A percentile compares a stretch with the other conserved stretches of the same genome.
Conservation (phyloP, 2,888 invertebrate genomes). For the Cinara cedri region DNA sequence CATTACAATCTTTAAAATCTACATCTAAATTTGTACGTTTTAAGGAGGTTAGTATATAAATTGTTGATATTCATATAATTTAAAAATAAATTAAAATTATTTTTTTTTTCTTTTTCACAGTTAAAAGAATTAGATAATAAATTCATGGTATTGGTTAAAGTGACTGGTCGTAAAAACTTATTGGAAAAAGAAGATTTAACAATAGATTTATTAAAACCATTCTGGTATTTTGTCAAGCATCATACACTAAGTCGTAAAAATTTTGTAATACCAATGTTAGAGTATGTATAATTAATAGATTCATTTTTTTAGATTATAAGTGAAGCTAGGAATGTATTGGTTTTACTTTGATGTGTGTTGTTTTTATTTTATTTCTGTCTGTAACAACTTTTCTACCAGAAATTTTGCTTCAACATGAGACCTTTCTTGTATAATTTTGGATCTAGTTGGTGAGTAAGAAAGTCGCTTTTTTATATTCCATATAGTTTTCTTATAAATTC, state of each 20-base stretch:
- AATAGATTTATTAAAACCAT: constrained; percentile 47
- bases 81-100: not conserved
- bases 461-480: no score
- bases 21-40: constrained; percentile 6
- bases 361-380: no score
- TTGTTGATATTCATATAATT: not conserved
- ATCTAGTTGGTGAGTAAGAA: no score
- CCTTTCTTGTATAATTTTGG: no score
- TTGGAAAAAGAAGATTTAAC: constrained; percentile 26
- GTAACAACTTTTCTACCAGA: no score
- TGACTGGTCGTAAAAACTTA: constrained; percentile 23
- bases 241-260: constrained; percentile 50
- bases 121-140: constrained; percentile 40
- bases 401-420: no score
- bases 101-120: constrained; percentile 16
- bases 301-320: not conserved
- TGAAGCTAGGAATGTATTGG: no score
- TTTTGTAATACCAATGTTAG: constrained; percentile 52
- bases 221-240: constrained; percentile 51
- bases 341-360: no score
- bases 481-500: no score
- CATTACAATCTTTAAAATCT: constrained; percentile 26
- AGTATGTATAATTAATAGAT: constrained; percentile 22
- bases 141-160: constrained; percentile 27
- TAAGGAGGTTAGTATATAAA: constrained; percentile 23